Evolutionary conservation across 2,888 invertebrate genomes (phyloP), one percentile per base, ranked within the genome.

Genomic region (Acronicta leporina): DNA sequence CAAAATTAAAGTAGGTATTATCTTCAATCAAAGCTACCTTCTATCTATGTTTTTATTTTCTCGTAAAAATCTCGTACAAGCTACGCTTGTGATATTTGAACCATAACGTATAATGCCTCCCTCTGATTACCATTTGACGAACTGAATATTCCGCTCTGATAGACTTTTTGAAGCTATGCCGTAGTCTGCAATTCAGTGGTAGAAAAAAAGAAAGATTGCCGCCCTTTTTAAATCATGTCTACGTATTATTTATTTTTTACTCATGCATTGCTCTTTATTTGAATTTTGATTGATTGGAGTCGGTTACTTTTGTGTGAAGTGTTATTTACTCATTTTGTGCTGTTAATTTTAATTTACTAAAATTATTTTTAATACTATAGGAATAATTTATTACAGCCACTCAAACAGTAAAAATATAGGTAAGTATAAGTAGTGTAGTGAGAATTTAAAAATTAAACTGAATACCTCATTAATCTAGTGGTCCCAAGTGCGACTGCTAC

Each of bases 101-200:
- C 90, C 93, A 91, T 92, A 83, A 87, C 85, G 91, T 89, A 90
- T 91, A 89, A 89, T 88, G 83, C 85, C 88, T 87, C 87, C 85
- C 87, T 87, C 87, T 92, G 92, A 94, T 94, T 93, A 93, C 92
- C 92, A 90, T 92, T 92, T 90, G 89, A 87, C 87, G 91, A 90
- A 91, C 89, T 88, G 88, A 87, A 91, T 90, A 89, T 92, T 91
- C 84, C 92, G 91, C 92, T 90, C 89, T 83, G 90, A 76, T 88
- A 87, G 84, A 89, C 87, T 87, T 92, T 92, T 92, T 90, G 90
- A 92, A 88, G 89, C 85, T 78, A 83, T 77, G 58, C 79, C 82
- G 80, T 80, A 83, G 84, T 80, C 83, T 78, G 82, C 85, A 80
- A 84, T 83, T 83, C 84, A 80, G 79, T 75, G 79, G 75, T 81